These are phyloP conservation scores for Halocaridina rubra DNA, from an alignment of 2,888 invertebrate species.

Conservation along the genomic window DNA sequence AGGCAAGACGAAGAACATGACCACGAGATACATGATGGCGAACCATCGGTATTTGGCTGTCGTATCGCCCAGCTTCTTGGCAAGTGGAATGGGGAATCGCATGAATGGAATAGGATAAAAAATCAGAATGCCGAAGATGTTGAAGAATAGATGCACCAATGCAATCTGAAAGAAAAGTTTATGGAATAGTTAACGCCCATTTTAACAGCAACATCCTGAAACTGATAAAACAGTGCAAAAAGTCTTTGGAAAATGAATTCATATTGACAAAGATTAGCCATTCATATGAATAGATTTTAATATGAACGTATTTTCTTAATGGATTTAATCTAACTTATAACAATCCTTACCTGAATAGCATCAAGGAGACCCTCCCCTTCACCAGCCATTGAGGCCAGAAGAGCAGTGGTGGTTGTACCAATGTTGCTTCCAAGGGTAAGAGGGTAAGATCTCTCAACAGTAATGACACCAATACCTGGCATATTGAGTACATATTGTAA, in stretches of 20 bases:
- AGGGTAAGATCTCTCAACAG: constrained; percentile 72
- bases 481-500: too few relatives aligned
- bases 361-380: constrained; percentile 66
- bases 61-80: constrained; percentile 71
- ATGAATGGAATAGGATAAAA: constrained; percentile 73
- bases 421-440: constrained; percentile 73
- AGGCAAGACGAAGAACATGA: constrained; percentile 69
- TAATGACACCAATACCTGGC: constrained; percentile 69
- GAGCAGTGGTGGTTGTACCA: constrained; percentile 73
- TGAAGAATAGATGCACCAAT: constrained; percentile 74
- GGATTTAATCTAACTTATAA: too few relatives aligned
- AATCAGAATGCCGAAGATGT: constrained; percentile 71
- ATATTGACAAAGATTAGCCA: too few relatives aligned
- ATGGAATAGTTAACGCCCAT: too few relatives aligned
- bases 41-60: constrained; percentile 74
- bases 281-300: too few relatives aligned
- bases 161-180: constrained; percentile 33
- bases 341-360: constrained; percentile 55
- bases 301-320: too few relatives aligned
- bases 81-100: constrained; percentile 71
- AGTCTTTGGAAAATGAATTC: too few relatives aligned
- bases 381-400: constrained; percentile 71
- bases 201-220: too few relatives aligned
- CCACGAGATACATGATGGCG: constrained; percentile 70
- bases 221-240: too few relatives aligned